These are phyloP conservation scores for Brachyrhaphis roseni DNA, from an alignment of 2,797 vertebrate genomes.

Conservation along the genomic window DNA sequence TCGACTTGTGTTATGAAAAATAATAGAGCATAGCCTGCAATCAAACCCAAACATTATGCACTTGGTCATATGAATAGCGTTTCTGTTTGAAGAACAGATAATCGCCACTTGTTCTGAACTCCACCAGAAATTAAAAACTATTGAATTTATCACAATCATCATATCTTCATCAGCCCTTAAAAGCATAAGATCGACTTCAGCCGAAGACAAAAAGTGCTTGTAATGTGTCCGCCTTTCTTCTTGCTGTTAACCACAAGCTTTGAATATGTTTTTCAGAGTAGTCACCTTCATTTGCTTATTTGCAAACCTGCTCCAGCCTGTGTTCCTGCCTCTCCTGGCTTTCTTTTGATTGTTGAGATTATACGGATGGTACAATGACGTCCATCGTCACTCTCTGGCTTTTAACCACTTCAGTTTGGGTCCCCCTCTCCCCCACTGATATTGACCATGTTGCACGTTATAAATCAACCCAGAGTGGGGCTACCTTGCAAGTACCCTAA, in stretches of 20 bases:
- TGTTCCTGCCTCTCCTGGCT: constrained; percentile 15
- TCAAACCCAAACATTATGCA: not conserved
- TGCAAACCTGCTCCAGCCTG: constrained; percentile 43
- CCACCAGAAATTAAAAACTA: not conserved
- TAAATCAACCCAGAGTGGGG: constrained; percentile 89
- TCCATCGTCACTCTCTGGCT: constrained; percentile 52
- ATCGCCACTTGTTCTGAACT: not conserved
- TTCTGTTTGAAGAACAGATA: not conserved
- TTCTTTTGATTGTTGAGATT: constrained; percentile 9
- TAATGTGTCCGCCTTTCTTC: constrained; percentile 12
- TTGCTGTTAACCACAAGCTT: constrained; percentile 40
- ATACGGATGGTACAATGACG: constrained; percentile 15
- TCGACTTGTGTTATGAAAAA: not conserved
- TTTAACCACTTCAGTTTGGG: constrained; percentile 48
- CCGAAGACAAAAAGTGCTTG: constrained; percentile 8
- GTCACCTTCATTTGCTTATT: constrained; percentile 64
- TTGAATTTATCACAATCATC: constrained; percentile 1
- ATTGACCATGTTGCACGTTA: constrained; percentile 90
- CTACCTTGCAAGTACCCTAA: constrained; percentile 88
- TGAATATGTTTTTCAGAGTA: constrained; percentile 58
- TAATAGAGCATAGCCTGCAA: not conserved
- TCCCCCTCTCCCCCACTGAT: constrained; percentile 46
- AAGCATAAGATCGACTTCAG: constrained; percentile 7
- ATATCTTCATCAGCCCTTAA: constrained; percentile 1
- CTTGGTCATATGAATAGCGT: not conserved